Percentiles rank a stretch among this genome's conserved stretches.
These are phyloP conservation scores for Rattus norvegicus DNA, from an alignment of 2,113 vertebrate species.

Conservation along the genomic window GRCr8 NC_086022.1:179368001-179368500, in stretches of 20 bases:
- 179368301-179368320: slow-evolving; percentile 80
- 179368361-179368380: too few species aligned
- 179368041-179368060: slow-evolving; percentile 27
- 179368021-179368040: slow-evolving; percentile 63
- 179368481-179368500: too few species aligned
- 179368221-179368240: slow-evolving; percentile 65
- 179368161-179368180: slow-evolving; percentile 79
- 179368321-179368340: slow-evolving; percentile 79
- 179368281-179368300: slow-evolving; percentile 75
- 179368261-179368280: slow-evolving; percentile 80
- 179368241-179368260: slow-evolving; percentile 79
- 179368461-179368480: too few species aligned
- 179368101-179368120: slow-evolving; percentile 71
- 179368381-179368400: too few species aligned
- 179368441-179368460: too few species aligned
- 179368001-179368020: slow-evolving; percentile 53
- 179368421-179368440: too few species aligned
- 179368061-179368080: slow-evolving; percentile 52
- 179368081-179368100: slow-evolving; percentile 48
- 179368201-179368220: slow-evolving; percentile 81
- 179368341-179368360: slow-evolving; percentile 59
- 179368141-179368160: slow-evolving; percentile 53
- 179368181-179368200: slow-evolving; percentile 82
- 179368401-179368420: too few species aligned
- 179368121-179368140: slow-evolving; percentile 71